Evolutionary conservation across 2,113 vertebrate species (phyloP).

Genomic region (Hippocampus zosterae): DNA sequence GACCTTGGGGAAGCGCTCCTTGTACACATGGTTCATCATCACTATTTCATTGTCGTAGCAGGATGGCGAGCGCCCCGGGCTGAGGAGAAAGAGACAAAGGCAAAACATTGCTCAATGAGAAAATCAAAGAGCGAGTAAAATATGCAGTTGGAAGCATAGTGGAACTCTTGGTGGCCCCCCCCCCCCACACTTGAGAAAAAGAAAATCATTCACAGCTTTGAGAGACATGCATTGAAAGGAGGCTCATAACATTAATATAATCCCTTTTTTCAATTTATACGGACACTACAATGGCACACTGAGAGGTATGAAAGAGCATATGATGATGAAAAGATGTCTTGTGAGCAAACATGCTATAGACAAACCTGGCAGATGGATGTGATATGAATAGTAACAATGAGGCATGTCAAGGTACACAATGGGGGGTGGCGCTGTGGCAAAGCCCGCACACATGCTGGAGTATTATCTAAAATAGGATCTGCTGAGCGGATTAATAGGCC

Average conservation of each 20-base stretch:
- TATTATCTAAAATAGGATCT: constrained; percentile 33
- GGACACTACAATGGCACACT: neutral
- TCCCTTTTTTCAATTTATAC: neutral
- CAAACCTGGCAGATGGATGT: constrained; percentile 5
- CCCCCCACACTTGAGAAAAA: too few species aligned
- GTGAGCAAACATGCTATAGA: constrained; percentile 13
- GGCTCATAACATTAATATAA: neutral
- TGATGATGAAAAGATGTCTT: constrained; percentile 3
- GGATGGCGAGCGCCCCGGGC: constrained; percentile 86
- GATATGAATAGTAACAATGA: constrained; percentile 28
- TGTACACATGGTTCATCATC: constrained; percentile 97
- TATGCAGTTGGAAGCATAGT: neutral
- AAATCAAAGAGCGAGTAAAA: constrained; percentile 24
- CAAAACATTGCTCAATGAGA: constrained; percentile 14
- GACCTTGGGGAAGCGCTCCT: constrained; percentile 94
- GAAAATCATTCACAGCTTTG: constrained; percentile 1
- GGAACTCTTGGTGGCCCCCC: constrained; percentile 19
- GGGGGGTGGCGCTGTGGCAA: constrained; percentile 4
- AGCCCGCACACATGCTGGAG: constrained; percentile 18
- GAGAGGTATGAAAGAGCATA: constrained; percentile 1
- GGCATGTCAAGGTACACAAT: constrained; percentile 20
- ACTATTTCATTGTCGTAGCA: constrained; percentile 93
- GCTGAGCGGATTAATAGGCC: constrained; percentile 36
- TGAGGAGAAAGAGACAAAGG: constrained; percentile 59
- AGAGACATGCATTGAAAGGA: neutral